A percentile compares a stretch with the other conserved stretches of the same genome.
Conservation (phyloP, 2,113 vertebrate species). For the Mus musculus region DNA sequence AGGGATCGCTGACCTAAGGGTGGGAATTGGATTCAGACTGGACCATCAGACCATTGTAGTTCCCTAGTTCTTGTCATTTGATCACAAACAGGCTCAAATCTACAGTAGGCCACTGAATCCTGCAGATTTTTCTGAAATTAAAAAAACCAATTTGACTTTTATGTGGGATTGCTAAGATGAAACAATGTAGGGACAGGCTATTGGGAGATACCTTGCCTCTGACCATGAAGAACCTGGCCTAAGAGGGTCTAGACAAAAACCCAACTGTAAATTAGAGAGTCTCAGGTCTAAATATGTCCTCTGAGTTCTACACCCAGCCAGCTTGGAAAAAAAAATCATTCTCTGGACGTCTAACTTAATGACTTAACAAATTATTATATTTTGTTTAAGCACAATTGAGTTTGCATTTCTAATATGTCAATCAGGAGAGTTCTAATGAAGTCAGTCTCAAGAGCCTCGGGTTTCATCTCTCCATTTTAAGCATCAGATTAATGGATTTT, state of each 20-base stretch:
- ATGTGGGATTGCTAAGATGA: background rate
- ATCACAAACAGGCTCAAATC: background rate
- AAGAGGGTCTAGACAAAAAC: background rate
- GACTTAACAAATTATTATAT: background rate
- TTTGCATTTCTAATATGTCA: constrained; percentile 36
- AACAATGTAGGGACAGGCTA: background rate
- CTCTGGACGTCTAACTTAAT: constrained; percentile 20
- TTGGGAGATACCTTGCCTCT: background rate
- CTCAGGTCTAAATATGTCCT: background rate
- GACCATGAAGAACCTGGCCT: background rate
- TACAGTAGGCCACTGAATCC: background rate
- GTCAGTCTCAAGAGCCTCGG: background rate
- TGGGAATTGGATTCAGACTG: background rate
- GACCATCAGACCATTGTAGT: background rate
- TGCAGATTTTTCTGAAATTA: constrained; percentile 28
- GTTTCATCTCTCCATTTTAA: background rate
- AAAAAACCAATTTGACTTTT: background rate
- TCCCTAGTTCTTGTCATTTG: background rate
- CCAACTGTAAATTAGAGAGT: background rate
- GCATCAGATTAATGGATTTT: background rate
- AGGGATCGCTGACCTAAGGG: background rate
- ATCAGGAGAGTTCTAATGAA: constrained; percentile 2
- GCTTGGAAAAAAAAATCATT: background rate
- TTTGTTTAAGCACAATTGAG: constrained; percentile 20
- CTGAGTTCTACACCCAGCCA: background rate